A percentile compares a stretch with the other conserved stretches of the same genome.
Evolutionary conservation across 2,888 invertebrate species (phyloP).

Genomic region (Ochropleura plecta): DNA sequence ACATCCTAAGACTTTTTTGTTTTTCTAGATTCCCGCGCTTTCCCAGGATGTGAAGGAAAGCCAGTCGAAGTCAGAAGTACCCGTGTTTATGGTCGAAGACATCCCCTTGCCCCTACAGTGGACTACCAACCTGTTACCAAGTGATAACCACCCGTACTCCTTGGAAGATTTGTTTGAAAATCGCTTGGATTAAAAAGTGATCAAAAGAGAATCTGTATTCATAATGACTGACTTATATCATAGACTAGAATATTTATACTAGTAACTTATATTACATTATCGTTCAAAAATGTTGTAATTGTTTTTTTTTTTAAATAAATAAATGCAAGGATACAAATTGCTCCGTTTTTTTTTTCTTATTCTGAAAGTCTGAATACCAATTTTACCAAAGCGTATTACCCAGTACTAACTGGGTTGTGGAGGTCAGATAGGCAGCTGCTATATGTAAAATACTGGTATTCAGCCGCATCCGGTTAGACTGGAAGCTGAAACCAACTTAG

Average conservation of each 20-base stretch:
- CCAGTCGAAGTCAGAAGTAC: slow-evolving; percentile 1
- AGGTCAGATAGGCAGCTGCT: too few species aligned
- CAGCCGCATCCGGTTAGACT: too few species aligned
- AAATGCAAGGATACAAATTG: background rate
- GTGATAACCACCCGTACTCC: slow-evolving; percentile 30
- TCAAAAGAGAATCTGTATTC: background rate
- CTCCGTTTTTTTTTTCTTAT: background rate
- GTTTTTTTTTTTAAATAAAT: background rate
- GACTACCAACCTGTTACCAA: slow-evolving; percentile 7
- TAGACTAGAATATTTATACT: too few species aligned
- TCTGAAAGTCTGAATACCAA: background rate
- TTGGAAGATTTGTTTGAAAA: slow-evolving; percentile 45
- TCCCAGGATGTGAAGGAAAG: slow-evolving; percentile 6
- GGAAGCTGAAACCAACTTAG: too few species aligned
- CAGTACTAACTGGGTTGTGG: too few species aligned
- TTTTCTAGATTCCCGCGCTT: slow-evolving; percentile 8
- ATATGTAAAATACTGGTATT: too few species aligned
- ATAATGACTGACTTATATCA: background rate
- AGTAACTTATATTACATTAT: background rate
- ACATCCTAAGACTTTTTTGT: background rate
- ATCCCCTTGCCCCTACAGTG: slow-evolving; percentile 3
- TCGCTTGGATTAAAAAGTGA: slow-evolving; percentile 9
- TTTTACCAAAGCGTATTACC: too few species aligned
- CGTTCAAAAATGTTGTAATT: background rate
- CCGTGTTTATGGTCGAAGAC: background rate